Evolutionary conservation across 2,797 vertebrate genomes (phyloP).

Genomic region (Lacerta bilineata): DNA sequence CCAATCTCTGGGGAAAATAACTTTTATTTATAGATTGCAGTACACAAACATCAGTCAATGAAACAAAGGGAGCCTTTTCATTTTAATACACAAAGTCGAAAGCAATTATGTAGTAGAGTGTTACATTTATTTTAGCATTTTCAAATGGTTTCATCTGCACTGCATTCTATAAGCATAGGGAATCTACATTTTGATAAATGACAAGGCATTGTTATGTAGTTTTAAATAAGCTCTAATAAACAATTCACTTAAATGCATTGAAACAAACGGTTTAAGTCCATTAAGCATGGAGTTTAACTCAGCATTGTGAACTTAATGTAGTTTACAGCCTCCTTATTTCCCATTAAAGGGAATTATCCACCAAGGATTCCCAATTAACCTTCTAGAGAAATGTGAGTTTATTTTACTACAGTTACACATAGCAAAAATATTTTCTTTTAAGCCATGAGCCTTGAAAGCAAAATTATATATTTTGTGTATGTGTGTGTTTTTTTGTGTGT

Average conservation of each 20-base stretch:
- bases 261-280: background rate
- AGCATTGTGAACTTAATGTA: background rate
- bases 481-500: background rate
- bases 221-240: slow-evolving; percentile 1
- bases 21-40: background rate
- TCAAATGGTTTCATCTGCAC: background rate
- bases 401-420: background rate
- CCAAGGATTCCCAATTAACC: slow-evolving; percentile 3
- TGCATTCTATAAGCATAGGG: background rate
- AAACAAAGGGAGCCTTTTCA: background rate
- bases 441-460: background rate
- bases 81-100: background rate
- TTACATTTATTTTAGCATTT: background rate
- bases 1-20: background rate
- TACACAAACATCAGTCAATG: background rate
- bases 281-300: background rate
- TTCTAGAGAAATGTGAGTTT: background rate
- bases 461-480: background rate
- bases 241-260: background rate
- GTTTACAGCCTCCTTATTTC: background rate
- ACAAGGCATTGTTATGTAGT: background rate
- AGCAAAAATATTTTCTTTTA: background rate
- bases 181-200: background rate
- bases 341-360: slow-evolving; percentile 6
- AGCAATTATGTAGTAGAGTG: background rate